Base-by-base conservation (phyloP, 2,113 vertebrate genomes). In the Apus apus region DNA sequence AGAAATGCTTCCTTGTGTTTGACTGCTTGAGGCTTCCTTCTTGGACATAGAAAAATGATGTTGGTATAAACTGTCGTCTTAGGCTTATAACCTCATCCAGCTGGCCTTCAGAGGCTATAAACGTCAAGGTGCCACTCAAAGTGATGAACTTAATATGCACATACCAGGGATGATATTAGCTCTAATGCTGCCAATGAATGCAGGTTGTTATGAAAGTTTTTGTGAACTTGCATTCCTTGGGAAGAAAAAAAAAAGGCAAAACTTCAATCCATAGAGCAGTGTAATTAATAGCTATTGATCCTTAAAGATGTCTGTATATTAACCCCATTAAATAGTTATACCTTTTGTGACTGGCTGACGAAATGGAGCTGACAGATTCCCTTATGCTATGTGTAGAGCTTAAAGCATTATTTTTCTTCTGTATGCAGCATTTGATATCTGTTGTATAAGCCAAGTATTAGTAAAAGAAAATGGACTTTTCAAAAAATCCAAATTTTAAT, bases 71-170 rank as follows among this genome's bases (percentile, higher is more conserved):
- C 38, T 80, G 19, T 70, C 77, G 38, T 36, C 4, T 79, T 58
- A 64, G 46, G 66, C 32, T 96, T 94, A 83, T 26, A 91, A 67
- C 51, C 25, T 86, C 81, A 85, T 77, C 73, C 79, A 90, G 78
- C 48, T 96, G 82, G 60, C 26, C 77, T 86, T 65, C 68, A 87
- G 87, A 94, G 65, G 46, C 58, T 91, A 89, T 36, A 91, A 96
- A 97, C 2, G 2, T 87, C 94, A 97, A 85, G 58, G 81, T 96
- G 84, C 51, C 85, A 75, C 68, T 94, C 92, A 97, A 81, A 92
- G 56, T 62, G 93, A 92, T 72, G 61, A 96, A 87, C 46, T 90
- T 96, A 97, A 92, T 89, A 85, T 96, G 66, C 54, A 66, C 61
- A 85, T 71, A 75, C 71, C 22, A 76, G 50, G 14, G 60, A 78